phyloP scores from a whole-genome alignment of 2,113 vertebrate species.

The Mastomys coucha region DNA sequence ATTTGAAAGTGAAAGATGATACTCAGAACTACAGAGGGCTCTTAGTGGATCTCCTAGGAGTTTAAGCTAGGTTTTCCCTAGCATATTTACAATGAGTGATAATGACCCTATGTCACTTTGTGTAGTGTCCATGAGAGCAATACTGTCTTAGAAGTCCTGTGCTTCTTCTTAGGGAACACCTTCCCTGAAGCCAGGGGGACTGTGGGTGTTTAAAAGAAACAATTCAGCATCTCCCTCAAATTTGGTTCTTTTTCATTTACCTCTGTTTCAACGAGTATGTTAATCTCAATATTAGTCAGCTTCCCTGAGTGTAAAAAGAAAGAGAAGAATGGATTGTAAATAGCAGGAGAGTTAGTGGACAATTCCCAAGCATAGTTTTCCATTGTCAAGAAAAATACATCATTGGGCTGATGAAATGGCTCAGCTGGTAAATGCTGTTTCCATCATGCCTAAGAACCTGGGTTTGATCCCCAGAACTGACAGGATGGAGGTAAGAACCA shows the following conservation, averaged over 20 bases:
- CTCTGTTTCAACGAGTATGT: neutral
- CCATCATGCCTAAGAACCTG: too few relatives aligned
- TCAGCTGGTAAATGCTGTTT: too few relatives aligned
- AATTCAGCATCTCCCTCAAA: neutral
- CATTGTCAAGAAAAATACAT: neutral
- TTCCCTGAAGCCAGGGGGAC: neutral
- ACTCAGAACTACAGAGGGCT: neutral
- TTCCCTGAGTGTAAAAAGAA: neutral
- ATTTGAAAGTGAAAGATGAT: neutral
- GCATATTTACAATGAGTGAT: neutral
- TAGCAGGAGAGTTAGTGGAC: neutral
- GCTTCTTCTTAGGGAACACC: neutral
- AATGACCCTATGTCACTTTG: neutral
- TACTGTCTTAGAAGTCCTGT: neutral
- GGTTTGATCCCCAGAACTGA: too few relatives aligned
- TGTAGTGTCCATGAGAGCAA: neutral
- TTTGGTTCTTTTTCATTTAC: neutral
- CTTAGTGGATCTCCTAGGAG: neutral
- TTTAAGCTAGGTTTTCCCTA: neutral
- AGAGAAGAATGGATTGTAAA: neutral
- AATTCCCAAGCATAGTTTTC: neutral
- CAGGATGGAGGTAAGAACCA: too few relatives aligned
- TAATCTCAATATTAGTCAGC: neutral
- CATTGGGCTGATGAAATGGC: too few relatives aligned
- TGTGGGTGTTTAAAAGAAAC: neutral